These are phyloP conservation scores for Heloderma charlesbogerti DNA, from an alignment of 2,113 vertebrate species.

Conservation along the genomic window DNA sequence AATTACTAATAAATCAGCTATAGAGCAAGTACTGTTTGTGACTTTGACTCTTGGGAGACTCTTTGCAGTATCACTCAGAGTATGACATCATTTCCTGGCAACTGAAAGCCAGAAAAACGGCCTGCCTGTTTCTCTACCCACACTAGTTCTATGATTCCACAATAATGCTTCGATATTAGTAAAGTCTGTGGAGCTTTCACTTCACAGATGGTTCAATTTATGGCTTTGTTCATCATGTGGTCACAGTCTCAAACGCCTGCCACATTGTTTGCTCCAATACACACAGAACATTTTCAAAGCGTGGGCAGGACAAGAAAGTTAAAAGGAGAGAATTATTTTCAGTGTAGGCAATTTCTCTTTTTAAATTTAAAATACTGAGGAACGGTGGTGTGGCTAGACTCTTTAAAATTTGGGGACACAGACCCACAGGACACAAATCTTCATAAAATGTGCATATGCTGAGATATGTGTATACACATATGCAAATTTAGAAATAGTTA, in stretches of 20 bases:
- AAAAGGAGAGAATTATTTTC: constrained; percentile 30
- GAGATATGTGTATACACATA: no score
- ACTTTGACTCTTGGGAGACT: constrained; percentile 35
- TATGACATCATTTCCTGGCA: constrained; percentile 64
- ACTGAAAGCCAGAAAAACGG: constrained; percentile 64
- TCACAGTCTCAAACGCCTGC: constrained; percentile 3
- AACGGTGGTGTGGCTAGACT: not conserved
- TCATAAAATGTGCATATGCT: no score
- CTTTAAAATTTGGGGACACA: no score
- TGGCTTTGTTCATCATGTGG: constrained; percentile 59
- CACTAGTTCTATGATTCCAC: constrained; percentile 32
- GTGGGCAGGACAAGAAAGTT: not conserved
- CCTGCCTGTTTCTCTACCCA: constrained; percentile 62
- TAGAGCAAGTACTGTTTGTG: not conserved
- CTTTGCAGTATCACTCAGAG: constrained; percentile 42
- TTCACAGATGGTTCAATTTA: constrained; percentile 80
- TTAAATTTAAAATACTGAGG: constrained; percentile 13
- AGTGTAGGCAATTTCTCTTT: not conserved
- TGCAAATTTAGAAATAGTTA: no score
- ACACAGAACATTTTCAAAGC: not conserved
- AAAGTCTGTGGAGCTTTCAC: constrained; percentile 34
- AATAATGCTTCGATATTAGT: not conserved
- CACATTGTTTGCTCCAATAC: not conserved
- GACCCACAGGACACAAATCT: no score
- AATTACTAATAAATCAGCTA: constrained; percentile 18